Evolutionary conservation across 2,113 vertebrate species (phyloP).

Genomic region (Columba janthina): DNA sequence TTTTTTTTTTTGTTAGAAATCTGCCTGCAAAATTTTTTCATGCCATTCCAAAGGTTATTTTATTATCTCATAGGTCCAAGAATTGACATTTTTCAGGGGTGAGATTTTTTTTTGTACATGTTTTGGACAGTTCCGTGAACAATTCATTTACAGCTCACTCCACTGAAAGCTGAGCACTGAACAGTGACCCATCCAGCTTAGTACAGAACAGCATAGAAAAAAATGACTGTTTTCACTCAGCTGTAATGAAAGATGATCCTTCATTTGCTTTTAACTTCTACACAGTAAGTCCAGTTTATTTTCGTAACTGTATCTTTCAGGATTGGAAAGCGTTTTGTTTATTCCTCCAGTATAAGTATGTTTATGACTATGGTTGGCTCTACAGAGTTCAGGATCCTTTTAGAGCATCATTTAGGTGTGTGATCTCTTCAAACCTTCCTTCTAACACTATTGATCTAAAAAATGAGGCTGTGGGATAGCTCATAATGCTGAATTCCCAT

Average conservation of each 20-base stretch:
- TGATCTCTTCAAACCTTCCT: neutral
- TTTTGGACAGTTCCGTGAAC: neutral
- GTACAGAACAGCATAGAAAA: neutral
- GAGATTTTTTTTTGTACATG: neutral
- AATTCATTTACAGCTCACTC: neutral
- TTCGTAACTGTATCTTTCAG: neutral
- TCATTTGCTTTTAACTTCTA: neutral
- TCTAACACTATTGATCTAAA: neutral
- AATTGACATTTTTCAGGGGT: neutral
- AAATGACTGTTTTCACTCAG: neutral
- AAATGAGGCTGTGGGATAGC: neutral
- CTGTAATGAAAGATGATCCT: neutral
- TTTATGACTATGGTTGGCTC: neutral
- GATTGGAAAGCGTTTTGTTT: neutral
- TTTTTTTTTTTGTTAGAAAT: neutral
- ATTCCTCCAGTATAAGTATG: neutral
- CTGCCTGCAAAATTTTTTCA: neutral
- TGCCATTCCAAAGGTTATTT: neutral
- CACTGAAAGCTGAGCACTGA: neutral
- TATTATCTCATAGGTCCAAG: neutral
- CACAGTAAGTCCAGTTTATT: neutral
- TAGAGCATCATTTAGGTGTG: neutral
- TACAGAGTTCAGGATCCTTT: neutral
- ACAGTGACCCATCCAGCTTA: neutral
- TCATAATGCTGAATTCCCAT: neutral